Evolutionary conservation across 2,797 vertebrate species (phyloP).

Genomic region (Coendou prehensilis): DNA sequence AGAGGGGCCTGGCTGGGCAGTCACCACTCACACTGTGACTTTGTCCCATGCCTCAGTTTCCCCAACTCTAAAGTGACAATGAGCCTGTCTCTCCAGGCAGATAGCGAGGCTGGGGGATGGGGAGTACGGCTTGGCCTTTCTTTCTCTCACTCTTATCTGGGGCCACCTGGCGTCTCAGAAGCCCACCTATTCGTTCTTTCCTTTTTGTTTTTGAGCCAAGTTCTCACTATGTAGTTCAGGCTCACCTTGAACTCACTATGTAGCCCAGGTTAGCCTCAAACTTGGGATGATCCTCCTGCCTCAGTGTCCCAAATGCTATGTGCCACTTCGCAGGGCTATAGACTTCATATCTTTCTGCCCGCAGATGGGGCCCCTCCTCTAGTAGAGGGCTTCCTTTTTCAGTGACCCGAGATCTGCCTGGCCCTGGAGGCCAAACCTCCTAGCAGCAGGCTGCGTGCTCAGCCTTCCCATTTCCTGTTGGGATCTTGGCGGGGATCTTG

Average conservation of each 20-base stretch:
- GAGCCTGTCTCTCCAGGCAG: not conserved
- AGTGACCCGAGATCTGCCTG: not conserved
- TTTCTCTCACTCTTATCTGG: not conserved
- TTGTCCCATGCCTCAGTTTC: not conserved
- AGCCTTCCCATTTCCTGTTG: constrained; percentile 44
- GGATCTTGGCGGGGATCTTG: not conserved
- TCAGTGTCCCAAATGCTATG: not conserved
- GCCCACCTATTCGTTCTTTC: not conserved
- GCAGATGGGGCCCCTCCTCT: not conserved
- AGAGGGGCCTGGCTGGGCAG: not conserved
- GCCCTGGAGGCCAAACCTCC: not conserved
- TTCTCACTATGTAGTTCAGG: not conserved
- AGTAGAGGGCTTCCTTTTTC: constrained; percentile 1
- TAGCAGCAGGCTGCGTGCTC: not conserved
- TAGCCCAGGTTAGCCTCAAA: not conserved
- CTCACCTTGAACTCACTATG: not conserved
- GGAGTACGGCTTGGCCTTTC: not conserved
- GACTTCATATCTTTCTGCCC: not conserved
- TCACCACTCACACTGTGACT: not conserved
- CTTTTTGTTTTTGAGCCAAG: not conserved
- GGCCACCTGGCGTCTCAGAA: not conserved
- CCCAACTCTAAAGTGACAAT: not conserved
- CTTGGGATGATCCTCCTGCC: not conserved
- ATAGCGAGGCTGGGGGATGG: not conserved
- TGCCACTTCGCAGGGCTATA: not conserved